These are phyloP conservation scores for Tyto alba DNA, from an alignment of 2,113 vertebrate species.

Conservation along the genomic window DNA sequence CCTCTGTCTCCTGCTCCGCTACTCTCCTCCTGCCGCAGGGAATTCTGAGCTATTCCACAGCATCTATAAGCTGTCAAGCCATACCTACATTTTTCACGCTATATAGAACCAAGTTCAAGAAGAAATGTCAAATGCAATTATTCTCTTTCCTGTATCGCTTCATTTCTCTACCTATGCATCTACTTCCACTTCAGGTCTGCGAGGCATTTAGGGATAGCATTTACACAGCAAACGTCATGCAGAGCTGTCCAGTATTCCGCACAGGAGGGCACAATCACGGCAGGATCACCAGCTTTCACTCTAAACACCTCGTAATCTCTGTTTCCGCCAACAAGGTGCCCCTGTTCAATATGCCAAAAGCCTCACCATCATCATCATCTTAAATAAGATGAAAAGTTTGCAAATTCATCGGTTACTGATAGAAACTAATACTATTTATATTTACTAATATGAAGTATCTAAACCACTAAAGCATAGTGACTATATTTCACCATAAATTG, in stretches of 20 bases:
- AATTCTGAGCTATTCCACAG: not conserved
- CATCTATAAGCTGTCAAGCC: not conserved
- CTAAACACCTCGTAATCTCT: accelerated
- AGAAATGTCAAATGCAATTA: not conserved
- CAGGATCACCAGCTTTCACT: not conserved
- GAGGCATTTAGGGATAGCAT: not conserved
- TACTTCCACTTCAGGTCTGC: not conserved
- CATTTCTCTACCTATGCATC: not conserved
- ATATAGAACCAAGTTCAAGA: not conserved
- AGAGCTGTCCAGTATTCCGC: not conserved
- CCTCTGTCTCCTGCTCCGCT: not conserved
- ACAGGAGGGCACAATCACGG: not conserved
- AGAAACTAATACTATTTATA: too few relatives aligned
- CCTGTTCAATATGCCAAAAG: not conserved
- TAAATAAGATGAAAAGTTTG: not conserved
- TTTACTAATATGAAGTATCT: too few relatives aligned
- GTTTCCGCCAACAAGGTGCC: not conserved
- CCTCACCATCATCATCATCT: not conserved
- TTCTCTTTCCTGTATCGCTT: not conserved
- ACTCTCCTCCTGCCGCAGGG: not conserved
- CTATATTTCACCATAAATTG: too few relatives aligned
- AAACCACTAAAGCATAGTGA: too few relatives aligned
- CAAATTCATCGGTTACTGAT: not conserved
- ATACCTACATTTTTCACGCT: not conserved
- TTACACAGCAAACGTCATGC: not conserved